Evolutionary conservation across 2,113 vertebrate genomes (phyloP).

Genomic region (Pterocles orientalis): DNA sequence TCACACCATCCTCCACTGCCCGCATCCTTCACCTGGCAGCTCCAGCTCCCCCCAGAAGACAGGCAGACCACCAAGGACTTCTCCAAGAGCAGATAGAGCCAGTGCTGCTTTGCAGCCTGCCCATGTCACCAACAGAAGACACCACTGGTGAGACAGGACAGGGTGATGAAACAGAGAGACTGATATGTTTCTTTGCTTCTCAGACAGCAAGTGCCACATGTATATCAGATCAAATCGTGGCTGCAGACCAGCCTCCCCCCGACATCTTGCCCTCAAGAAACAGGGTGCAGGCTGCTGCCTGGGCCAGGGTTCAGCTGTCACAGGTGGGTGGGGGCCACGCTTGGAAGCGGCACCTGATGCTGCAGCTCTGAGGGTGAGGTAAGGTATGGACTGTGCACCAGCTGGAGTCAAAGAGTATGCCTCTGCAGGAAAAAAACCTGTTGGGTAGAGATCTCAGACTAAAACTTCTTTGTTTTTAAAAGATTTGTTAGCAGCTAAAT

Average conservation of each 20-base stretch:
- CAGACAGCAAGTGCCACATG: neutral
- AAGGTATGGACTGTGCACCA: neutral
- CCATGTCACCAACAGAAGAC: neutral
- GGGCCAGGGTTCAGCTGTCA: neutral
- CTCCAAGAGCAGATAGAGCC: neutral
- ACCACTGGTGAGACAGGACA: neutral
- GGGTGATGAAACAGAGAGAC: fast-evolving
- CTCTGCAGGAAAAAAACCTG: neutral
- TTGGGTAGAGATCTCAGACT: neutral
- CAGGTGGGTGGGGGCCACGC: fast-evolving
- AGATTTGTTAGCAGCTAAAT: neutral
- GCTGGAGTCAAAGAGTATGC: neutral
- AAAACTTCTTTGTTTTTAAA: neutral
- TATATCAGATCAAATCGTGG: neutral
- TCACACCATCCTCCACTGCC: neutral
- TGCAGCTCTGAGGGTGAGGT: neutral
- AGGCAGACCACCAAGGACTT: neutral
- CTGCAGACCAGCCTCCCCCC: neutral
- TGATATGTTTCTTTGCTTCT: neutral
- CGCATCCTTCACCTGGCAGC: neutral
- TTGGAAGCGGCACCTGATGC: neutral
- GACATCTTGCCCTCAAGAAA: neutral
- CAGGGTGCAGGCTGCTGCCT: neutral
- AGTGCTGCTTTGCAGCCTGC: neutral
- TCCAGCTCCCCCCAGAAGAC: neutral